Evolutionary conservation across 2,888 invertebrate species (phyloP), one percentile per base, ranked within the genome.

Genomic region (Chouioia cunea): DNA sequence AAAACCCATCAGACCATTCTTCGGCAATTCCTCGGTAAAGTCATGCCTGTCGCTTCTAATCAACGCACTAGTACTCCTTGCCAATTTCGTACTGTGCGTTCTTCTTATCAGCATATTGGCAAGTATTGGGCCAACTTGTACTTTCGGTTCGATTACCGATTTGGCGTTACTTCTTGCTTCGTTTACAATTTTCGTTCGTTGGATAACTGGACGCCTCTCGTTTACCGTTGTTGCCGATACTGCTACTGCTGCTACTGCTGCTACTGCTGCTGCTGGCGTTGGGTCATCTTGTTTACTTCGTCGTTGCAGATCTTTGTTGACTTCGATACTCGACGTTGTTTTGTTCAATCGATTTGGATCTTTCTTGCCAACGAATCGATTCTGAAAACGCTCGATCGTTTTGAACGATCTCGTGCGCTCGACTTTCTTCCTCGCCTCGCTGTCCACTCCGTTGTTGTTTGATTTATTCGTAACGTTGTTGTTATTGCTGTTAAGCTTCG

Each of bases 1-100:
- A 76, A 88, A 86, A 52, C 22, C 8, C 22, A n/a, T 14, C 14
- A 20, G 77, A 86, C 83, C 4, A 4, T 36, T 36, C 36, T 36
- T 36, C 36, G 36, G 36, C 36, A 36, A 36, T 36, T 36, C 36
- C 10, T 80, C 81, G 0, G 74, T 70, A 36, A 79, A 77, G 6
- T 77, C 79, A 65, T 82, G 81, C 58, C 79, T 78, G 44, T 72
- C 77, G n/a, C 78, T 70, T 65, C 81, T 81, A 22, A 81, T 79
- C 67, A 83, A 67, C 12, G 82, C 79, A 69, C 82, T 82, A 79
- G 91, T 91, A 77, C 91, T 92, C 71, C 92, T 88, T 0, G 91
- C 90, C 58, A 93, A 81, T 81, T 93, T 93, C 1, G 92, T 92
- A 76, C 92, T 92, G 78, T 93, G 90, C 4, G 92, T 92, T 68